A percentile compares a stretch with the other conserved stretches of the same genome.
These are phyloP conservation scores for Pardosa pseudoannulata DNA, from an alignment of 2,888 invertebrate genomes.

Conservation along the genomic window DNA sequence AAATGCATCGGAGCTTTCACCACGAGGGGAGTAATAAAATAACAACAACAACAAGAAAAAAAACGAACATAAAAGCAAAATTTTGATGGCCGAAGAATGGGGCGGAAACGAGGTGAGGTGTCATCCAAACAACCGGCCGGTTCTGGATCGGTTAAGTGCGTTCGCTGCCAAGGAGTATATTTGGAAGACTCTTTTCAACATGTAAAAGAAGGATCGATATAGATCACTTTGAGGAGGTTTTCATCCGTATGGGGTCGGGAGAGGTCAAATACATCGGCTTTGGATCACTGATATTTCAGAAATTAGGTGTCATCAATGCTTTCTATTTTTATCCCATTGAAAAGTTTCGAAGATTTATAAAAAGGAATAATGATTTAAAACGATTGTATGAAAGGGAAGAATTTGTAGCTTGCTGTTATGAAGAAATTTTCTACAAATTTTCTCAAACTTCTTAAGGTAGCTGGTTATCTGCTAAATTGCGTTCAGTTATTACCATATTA, in stretches of 20 bases:
- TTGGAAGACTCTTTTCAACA: neutral
- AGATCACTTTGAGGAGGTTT: neutral
- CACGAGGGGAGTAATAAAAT: neutral
- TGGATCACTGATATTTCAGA: no score
- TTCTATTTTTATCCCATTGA: no score
- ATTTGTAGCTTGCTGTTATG: no score
- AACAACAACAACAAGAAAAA: neutral
- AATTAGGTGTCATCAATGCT: no score
- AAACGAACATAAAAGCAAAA: neutral
- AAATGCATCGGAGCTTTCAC: neutral
- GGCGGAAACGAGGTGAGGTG: neutral
- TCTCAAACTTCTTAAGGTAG: no score
- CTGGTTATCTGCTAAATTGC: no score
- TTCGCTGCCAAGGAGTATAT: neutral
- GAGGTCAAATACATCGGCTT: neutral
- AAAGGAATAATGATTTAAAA: no score
- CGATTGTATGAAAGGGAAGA: no score
- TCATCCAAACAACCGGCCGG: slow-evolving; percentile 15
- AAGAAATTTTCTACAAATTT: no score
- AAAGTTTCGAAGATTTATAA: no score
- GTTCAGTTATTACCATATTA: no score
- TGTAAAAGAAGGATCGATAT: neutral
- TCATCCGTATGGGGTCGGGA: neutral
- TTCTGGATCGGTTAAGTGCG: slow-evolving; percentile 10
- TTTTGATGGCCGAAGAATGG: slow-evolving; percentile 14